Percentiles rank a stretch among this genome's conserved stretches.
Conservation (phyloP, 2,113 vertebrate genomes). For the Epinephelus cyanopodus region DNA sequence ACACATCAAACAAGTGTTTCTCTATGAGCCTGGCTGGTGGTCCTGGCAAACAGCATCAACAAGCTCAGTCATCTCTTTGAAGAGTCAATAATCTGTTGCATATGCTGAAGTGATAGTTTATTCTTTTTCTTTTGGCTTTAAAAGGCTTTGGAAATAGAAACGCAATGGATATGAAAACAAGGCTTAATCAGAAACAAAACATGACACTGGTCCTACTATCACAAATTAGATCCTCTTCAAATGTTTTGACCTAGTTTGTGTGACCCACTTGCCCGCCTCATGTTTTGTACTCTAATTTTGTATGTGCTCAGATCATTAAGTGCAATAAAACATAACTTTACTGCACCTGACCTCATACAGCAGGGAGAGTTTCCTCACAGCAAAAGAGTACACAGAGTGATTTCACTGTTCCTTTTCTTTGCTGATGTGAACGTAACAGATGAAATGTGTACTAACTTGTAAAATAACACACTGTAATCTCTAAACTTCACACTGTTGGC, state of each 20-base stretch:
- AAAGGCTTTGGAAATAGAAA: constrained; percentile 41
- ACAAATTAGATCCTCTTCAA: constrained; percentile 57
- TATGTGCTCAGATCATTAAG: constrained; percentile 46
- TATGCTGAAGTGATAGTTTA: constrained; percentile 54
- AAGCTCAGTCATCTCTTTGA: constrained; percentile 60
- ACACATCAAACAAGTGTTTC: constrained; percentile 62
- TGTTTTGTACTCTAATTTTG: constrained; percentile 40
- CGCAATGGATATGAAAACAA: constrained; percentile 27
- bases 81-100: constrained; percentile 68
- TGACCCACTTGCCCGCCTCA: constrained; percentile 55
- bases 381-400: background rate
- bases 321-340: constrained; percentile 27
- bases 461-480: constrained; percentile 20
- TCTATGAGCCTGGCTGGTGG: constrained; percentile 62
- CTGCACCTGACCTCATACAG: constrained; percentile 8
- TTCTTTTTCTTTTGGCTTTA: constrained; percentile 35
- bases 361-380: background rate
- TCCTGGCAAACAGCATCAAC: constrained; percentile 68
- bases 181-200: constrained; percentile 58
- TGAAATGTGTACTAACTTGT: constrained; percentile 10
- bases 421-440: no score
- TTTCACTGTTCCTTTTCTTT: constrained; percentile 17
- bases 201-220: constrained; percentile 36
- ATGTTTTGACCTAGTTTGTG: constrained; percentile 66
- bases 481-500: background rate